Evolutionary conservation across 2,888 invertebrate genomes (phyloP).

Genomic region (Heliconius cydno): DNA sequence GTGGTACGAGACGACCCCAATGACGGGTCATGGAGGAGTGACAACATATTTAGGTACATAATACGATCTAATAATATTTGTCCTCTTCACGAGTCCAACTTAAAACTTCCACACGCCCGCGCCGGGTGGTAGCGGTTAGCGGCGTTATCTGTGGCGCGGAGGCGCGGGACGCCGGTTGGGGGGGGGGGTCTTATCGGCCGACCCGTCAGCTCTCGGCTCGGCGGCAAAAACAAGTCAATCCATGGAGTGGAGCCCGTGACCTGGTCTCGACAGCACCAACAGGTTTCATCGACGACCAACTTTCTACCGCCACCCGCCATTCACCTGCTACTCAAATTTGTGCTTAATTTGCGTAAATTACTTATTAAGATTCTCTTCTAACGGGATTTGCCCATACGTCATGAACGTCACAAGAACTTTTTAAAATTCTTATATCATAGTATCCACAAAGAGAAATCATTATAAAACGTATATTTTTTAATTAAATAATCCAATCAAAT

Average conservation of each 20-base stretch:
- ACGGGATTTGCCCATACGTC: background rate
- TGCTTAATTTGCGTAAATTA: constrained; percentile 17
- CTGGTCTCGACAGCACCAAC: constrained; percentile 30
- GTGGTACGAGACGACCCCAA: background rate
- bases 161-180: background rate
- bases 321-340: constrained; percentile 28
- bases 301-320: constrained; percentile 30
- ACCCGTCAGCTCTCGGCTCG: constrained; percentile 30
- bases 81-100: background rate
- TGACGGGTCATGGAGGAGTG: background rate
- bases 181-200: constrained; percentile 30
- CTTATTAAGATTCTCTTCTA: background rate
- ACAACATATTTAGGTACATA: background rate
- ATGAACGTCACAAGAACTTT: background rate
- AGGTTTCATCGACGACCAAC: constrained; percentile 36
- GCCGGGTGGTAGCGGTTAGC: constrained; percentile 9
- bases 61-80: background rate
- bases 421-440: background rate
- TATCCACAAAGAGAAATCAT: background rate
- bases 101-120: background rate
- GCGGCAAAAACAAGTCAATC: constrained; percentile 41
- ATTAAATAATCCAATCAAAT: background rate
- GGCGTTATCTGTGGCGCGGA: constrained; percentile 32
- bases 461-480: background rate
- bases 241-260: constrained; percentile 36